Conservation (phyloP, 2,888 invertebrate species). For the Orchesella flavescens region DNA sequence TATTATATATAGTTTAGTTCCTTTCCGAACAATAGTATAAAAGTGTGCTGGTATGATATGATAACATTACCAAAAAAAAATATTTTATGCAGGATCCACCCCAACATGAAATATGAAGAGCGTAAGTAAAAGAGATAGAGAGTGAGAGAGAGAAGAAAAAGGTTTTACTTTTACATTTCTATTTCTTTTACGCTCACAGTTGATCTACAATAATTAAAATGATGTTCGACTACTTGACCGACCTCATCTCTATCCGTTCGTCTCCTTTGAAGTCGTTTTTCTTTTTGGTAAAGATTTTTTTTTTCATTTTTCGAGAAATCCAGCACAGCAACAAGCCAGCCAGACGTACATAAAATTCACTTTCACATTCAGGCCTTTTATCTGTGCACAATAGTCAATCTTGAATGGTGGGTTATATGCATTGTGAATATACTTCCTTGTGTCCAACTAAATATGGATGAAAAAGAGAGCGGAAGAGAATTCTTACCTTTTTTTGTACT, state of each 20-base stretch:
- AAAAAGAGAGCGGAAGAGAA: not conserved
- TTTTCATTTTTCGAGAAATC: not conserved
- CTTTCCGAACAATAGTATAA: not conserved
- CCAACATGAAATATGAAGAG: not conserved
- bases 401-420: too few species aligned
- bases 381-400: not conserved
- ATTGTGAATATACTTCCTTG: not conserved
- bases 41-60: slow-evolving; percentile 6
- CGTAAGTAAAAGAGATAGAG: not conserved
- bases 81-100: not conserved
- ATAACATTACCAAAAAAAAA: not conserved
- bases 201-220: not conserved
- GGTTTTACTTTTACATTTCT: not conserved
- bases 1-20: not conserved
- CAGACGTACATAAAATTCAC: slow-evolving; percentile 5
- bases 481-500: not conserved
- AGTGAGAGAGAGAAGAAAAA: not conserved
- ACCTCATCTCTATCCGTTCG: not conserved
- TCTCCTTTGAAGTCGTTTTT: not conserved
- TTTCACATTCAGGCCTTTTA: slow-evolving; percentile 16
- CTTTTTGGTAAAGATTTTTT: not conserved
- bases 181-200: not conserved
- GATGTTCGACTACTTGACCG: slow-evolving; percentile 15
- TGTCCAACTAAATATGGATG: not conserved
- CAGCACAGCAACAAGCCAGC: not conserved